Evolutionary conservation across 2,113 vertebrate species (phyloP).

Genomic region (Panthera tigris): DNA sequence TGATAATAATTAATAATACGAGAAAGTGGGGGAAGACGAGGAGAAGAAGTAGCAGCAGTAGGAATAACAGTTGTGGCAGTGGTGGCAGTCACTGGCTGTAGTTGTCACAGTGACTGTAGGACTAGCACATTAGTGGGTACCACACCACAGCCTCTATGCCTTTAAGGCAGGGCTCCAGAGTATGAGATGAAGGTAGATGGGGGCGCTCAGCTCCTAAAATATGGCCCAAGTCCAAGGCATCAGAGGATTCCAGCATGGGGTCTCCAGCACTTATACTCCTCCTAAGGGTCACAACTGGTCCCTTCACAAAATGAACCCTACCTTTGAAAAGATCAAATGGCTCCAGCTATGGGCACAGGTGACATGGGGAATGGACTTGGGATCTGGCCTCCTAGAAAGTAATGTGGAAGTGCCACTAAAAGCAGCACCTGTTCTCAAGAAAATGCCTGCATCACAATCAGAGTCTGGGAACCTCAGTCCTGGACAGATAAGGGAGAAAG

Average conservation of each 20-base stretch:
- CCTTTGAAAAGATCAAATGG: neutral
- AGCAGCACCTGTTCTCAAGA: neutral
- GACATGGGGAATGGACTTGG: neutral
- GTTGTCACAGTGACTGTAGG: neutral
- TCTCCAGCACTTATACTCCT: neutral
- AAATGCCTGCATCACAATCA: neutral
- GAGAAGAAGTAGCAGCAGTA: accelerated
- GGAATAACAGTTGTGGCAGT: accelerated
- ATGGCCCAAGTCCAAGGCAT: neutral
- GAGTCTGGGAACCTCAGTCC: neutral
- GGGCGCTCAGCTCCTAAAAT: neutral
- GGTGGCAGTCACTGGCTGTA: neutral
- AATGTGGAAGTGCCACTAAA: neutral
- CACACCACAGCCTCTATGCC: neutral
- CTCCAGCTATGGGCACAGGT: neutral
- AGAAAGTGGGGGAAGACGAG: neutral
- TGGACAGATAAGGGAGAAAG: neutral
- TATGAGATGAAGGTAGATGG: neutral
- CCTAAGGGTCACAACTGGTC: too few species aligned
- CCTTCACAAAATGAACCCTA: neutral
- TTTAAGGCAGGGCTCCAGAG: neutral
- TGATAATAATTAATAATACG: neutral
- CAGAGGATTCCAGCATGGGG: neutral
- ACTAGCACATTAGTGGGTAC: accelerated
- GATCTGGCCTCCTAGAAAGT: neutral